Conservation (phyloP, 37 sponge, comb jelly and placozoan species). For the Spongilla lacustris region DNA sequence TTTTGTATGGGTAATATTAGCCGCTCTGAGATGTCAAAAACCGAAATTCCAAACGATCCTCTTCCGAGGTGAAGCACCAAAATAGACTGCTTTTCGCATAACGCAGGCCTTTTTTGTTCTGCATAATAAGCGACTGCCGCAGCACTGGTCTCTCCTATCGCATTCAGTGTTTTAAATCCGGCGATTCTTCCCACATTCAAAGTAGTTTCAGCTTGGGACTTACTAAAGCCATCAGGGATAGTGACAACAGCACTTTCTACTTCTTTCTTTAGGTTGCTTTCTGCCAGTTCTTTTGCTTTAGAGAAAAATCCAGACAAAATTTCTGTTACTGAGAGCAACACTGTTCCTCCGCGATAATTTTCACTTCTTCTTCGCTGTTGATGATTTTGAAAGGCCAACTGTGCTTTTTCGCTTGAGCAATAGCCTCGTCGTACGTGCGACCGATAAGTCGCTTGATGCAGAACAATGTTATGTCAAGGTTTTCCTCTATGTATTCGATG, state of each 20-base stretch:
- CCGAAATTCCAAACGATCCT: not conserved
- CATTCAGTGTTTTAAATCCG: not conserved
- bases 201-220: not conserved
- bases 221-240: not conserved
- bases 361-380: not conserved
- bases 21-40: not conserved
- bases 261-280: not conserved
- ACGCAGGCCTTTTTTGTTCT: not conserved
- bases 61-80: not conserved
- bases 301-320: not conserved
- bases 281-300: not conserved
- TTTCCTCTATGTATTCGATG: not conserved
- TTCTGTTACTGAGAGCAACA: not conserved
- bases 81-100: not conserved
- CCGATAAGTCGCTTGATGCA: not conserved
- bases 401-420: not conserved
- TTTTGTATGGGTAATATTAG: not conserved
- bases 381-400: not conserved
- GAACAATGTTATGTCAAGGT: not conserved
- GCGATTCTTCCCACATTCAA: not conserved
- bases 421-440: not conserved
- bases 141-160: not conserved
- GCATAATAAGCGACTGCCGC: not conserved
- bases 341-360: no score
- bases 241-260: not conserved